A percentile compares a stretch with the other conserved stretches of the same genome.
Evolutionary conservation across 2,797 vertebrate species (phyloP).

Genomic region (Ciconia nigra): DNA sequence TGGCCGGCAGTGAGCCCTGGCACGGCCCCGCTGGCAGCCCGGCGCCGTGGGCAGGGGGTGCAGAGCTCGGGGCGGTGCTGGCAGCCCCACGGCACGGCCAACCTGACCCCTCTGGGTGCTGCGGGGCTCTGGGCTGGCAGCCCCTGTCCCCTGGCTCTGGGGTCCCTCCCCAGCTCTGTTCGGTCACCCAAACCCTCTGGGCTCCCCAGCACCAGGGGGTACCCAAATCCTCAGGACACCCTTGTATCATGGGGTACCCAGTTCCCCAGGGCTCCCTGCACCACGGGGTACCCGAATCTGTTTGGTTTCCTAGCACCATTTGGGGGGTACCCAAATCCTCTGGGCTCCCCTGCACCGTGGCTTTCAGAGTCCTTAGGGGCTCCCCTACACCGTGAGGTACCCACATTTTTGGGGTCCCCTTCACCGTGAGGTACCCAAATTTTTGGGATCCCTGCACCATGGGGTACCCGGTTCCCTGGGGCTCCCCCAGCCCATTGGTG

Average conservation of each 20-base stretch:
- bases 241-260: neutral
- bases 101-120: neutral
- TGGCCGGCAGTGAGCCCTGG: fast-evolving
- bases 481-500: fast-evolving
- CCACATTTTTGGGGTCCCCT: neutral
- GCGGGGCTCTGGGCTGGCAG: neutral
- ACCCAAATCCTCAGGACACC: neutral
- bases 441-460: fast-evolving
- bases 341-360: neutral
- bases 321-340: neutral
- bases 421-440: fast-evolving
- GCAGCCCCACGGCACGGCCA: neutral
- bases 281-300: too few species aligned
- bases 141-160: neutral
- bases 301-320: too few species aligned
- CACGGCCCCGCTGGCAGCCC: neutral
- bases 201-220: neutral
- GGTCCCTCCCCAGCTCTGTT: too few species aligned
- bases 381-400: neutral
- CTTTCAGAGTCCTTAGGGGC: neutral
- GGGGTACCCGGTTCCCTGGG: neutral
- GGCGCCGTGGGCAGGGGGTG: neutral
- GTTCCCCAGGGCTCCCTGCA: too few species aligned
- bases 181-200: neutral
- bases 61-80: fast-evolving